These are phyloP conservation scores for Melanotaenia boesemani DNA, from an alignment of 2,797 vertebrate species.

Conservation along the genomic window DNA sequence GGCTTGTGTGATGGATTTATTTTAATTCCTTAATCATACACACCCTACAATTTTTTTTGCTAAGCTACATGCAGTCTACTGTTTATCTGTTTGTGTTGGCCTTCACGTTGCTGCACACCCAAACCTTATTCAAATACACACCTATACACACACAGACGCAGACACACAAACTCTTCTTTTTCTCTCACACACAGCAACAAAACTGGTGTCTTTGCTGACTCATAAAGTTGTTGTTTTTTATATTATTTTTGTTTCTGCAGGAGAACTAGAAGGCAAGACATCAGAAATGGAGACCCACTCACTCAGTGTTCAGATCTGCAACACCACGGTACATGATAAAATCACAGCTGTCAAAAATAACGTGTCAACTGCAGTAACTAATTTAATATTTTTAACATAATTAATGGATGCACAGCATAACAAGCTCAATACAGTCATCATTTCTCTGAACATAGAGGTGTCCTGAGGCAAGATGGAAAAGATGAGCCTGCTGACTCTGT, in stretches of 20 bases:
- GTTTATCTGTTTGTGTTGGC: conserved; percentile 64
- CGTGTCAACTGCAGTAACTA: no score
- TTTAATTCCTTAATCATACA: conserved; percentile 54
- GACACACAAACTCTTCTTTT: not conserved
- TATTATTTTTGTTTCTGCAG: conserved; percentile 80
- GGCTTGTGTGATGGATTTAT: conserved; percentile 59
- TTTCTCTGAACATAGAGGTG: no score
- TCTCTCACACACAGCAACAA: conserved; percentile 14
- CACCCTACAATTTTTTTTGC: conserved; percentile 68
- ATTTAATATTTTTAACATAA: no score
- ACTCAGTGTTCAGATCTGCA: conserved; percentile 98
- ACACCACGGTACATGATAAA: conserved; percentile 86
- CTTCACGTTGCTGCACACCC: conserved; percentile 26
- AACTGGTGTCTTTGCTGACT: conserved; percentile 31
- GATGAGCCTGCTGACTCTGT: no score
- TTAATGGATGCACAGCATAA: no score
- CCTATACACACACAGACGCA: conserved; percentile 9
- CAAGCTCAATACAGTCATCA: no score
- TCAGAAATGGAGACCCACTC: conserved; percentile 96
- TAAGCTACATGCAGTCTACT: conserved; percentile 23
- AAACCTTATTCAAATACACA: conserved; percentile 40
- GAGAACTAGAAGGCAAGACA: conserved; percentile 96
- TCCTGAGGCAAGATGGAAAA: no score
- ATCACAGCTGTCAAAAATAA: no score
- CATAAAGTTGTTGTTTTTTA: conserved; percentile 46